Percentiles rank a stretch among this genome's conserved stretches.
Evolutionary conservation across 2,113 vertebrate genomes (phyloP).

Genomic region (Cichladusa arquata): DNA sequence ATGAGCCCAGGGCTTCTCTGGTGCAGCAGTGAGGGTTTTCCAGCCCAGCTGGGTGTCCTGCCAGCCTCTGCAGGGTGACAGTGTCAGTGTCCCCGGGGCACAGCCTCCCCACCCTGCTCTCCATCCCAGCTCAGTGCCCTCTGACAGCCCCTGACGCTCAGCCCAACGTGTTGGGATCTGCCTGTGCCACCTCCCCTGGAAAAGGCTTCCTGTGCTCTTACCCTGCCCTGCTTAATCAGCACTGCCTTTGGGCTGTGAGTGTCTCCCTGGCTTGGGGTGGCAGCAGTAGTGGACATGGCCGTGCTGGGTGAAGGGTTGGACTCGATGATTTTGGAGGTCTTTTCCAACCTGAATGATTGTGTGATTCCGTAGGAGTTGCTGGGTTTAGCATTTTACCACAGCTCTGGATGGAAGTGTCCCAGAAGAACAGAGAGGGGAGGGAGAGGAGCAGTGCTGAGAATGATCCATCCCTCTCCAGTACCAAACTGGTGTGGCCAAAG

Average conservation of each 20-base stretch:
- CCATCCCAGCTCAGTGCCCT: neutral
- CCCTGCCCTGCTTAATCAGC: neutral
- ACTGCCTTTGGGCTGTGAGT: neutral
- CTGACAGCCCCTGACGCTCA: neutral
- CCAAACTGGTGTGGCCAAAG: neutral
- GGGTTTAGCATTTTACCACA: rapidly evolving
- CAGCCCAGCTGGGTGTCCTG: rapidly evolving
- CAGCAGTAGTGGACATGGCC: rapidly evolving
- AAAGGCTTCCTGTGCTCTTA: slow-evolving; percentile 21
- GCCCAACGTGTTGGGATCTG: slow-evolving; percentile 39
- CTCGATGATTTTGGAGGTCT: neutral
- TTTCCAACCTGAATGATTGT: neutral
- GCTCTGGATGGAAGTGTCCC: rapidly evolving
- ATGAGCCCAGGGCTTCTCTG: neutral
- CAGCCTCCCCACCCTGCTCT: neutral
- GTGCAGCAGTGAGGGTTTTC: neutral
- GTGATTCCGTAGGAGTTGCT: neutral
- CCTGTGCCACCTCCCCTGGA: neutral
- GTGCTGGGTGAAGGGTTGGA: neutral
- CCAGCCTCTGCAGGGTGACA: neutral
- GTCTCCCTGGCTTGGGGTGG: neutral
- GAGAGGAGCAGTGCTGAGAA: rapidly evolving
- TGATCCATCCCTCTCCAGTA: neutral
- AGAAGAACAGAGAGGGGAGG: neutral
- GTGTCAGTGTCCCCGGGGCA: neutral